Base-by-base conservation (phyloP, 2,888 invertebrate genomes). In the Frankliniella intonsa region DNA sequence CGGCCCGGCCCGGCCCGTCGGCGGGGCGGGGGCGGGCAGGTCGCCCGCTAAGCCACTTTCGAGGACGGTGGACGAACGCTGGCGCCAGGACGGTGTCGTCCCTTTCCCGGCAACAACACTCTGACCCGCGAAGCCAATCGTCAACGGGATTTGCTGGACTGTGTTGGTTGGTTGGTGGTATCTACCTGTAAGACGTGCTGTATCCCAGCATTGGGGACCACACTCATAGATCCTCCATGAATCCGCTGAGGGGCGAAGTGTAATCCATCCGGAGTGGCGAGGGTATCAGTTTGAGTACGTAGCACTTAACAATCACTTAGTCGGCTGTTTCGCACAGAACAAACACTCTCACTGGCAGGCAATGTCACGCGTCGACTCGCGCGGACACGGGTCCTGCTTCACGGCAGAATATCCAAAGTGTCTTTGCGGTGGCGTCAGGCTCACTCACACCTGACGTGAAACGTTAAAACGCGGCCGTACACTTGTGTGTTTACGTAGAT, bases 121-220 rank as follows among this genome's bases (percentile, higher is more conserved):
- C 5, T 38, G 38, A 38, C 38, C 5, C 38, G 38, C 38, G 38
- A 38, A 38, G 38, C 5, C 38, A 38, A 2, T 38, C 5, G 38
- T 38, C 38, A 3, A 2, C 38, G 38, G 38, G 38, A 38, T 38
- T 2, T 2, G 38, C 38, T n/a, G n/a, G n/a, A n/a, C n/a, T n/a
- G n/a, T 3, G 69, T 8, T 22, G 7, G 25, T 10, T 22, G n/a
- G 22, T 69, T 22, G 69, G 0, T 25, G 69, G n/a, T 76, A 76
- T 76, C 69, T 76, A 76, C 69, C 69, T 76, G 69, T 76, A 76
- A 22, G 69, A 76, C 7, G 69, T 22, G 69, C 69, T 76, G 69
- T 76, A 76, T 76, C 69, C 69, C 69, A 76, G 69, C 69, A 76
- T 76, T 22, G 69, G 69, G 69, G 25, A 25, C 69, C 12, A 76